Conservation (phyloP, 2,797 vertebrate genomes). For the Varecia variegata region DNA sequence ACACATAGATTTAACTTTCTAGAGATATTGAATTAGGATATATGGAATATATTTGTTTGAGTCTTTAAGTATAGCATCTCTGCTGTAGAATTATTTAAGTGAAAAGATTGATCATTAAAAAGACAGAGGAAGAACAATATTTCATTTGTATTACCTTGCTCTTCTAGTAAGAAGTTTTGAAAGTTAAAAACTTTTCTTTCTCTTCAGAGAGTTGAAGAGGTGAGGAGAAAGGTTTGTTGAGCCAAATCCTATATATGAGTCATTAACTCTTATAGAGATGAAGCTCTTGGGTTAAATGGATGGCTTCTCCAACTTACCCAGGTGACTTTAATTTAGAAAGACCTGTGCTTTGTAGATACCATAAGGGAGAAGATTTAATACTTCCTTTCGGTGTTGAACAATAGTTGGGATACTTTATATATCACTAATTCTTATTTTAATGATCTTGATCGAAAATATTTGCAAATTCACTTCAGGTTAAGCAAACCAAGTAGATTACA, state of each 20-base stretch:
- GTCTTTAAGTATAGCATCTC: not conserved
- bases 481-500: not conserved
- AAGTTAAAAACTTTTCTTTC: not conserved
- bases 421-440: not conserved
- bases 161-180: not conserved
- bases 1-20: not conserved
- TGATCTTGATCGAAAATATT: not conserved
- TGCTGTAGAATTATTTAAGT: not conserved
- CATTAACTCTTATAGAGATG: not conserved
- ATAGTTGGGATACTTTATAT: not conserved
- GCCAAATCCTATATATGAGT: not conserved
- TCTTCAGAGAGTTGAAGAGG: not conserved
- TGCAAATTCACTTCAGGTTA: not conserved
- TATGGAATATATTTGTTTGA: not conserved
- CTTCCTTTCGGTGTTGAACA: not conserved
- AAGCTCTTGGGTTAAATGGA: not conserved
- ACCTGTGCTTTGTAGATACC: not conserved
- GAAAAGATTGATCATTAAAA: not conserved
- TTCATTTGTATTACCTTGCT: not conserved
- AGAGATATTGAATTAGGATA: not conserved
- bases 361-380: not conserved
- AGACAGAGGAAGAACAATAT: not conserved
- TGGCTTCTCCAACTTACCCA: not conserved
- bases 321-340: not conserved
- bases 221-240: not conserved